These are phyloP conservation scores for Leptopilina drosophilae DNA, from an alignment of 2,888 invertebrate species.

Conservation along the genomic window DNA sequence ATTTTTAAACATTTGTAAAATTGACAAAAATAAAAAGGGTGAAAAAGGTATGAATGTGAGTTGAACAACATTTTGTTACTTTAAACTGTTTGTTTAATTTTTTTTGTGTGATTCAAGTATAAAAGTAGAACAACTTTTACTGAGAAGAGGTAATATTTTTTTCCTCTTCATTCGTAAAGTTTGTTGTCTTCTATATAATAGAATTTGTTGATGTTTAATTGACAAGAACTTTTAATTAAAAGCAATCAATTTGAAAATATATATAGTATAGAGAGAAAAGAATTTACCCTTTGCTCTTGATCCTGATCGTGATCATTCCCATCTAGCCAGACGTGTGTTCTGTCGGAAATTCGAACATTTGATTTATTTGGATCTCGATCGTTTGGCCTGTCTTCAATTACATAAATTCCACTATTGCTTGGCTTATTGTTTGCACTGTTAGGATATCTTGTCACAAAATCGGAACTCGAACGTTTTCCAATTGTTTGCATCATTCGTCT, in stretches of 20 bases:
- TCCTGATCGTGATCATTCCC: conserved; percentile 49
- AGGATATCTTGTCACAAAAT: conserved; percentile 49
- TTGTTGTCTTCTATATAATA: no score
- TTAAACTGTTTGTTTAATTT: no score
- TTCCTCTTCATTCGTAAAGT: no score
- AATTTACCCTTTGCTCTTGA: conserved; percentile 52
- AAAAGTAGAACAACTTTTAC: no score
- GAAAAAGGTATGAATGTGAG: no score
- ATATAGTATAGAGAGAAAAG: no score
- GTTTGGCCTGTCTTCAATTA: conserved; percentile 47
- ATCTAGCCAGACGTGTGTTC: conserved; percentile 46
- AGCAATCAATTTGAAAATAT: not conserved
- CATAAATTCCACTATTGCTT: conserved; percentile 48
- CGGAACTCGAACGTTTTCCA: conserved; percentile 82
- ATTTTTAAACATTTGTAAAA: no score
- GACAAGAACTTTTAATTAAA: conserved; percentile 3
- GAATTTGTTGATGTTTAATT: not conserved
- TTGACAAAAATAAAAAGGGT: no score
- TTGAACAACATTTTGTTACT: no score
- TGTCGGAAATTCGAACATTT: conserved; percentile 42
- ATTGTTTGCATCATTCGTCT: conserved; percentile 86
- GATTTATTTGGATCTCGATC: conserved; percentile 51
- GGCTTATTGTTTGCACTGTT: conserved; percentile 44
- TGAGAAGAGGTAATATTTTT: no score
- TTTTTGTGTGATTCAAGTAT: no score